A percentile compares a stretch with the other conserved stretches of the same genome.
Evolutionary conservation across 2,797 vertebrate species (phyloP).

Genomic region (Siniperca obscura): DNA sequence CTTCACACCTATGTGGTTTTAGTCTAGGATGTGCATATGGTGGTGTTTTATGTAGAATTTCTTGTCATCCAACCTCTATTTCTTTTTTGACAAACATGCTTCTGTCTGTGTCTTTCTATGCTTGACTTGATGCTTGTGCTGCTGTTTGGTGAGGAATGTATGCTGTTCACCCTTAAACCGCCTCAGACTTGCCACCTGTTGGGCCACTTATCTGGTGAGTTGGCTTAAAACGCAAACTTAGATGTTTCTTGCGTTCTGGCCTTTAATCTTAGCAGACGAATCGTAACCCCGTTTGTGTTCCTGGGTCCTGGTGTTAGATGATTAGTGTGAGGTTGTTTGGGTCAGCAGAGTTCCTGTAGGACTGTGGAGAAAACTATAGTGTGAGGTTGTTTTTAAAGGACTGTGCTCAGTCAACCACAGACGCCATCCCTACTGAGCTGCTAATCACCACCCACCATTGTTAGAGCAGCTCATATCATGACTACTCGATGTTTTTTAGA

Average conservation of each 20-base stretch:
- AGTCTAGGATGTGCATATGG: constrained; percentile 54
- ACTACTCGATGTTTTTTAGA: constrained; percentile 2
- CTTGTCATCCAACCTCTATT: too few relatives aligned
- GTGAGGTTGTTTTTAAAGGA: constrained; percentile 41
- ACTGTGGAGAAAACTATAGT: constrained; percentile 23
- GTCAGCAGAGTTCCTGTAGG: constrained; percentile 25
- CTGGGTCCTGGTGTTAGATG: constrained; percentile 41
- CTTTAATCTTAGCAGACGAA: constrained; percentile 55
- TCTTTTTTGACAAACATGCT: background rate
- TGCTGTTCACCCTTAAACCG: background rate
- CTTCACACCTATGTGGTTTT: constrained; percentile 64
- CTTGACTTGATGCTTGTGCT: background rate
- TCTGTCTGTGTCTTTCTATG: background rate
- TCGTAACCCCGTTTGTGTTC: constrained; percentile 29
- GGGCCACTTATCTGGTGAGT: constrained; percentile 6
- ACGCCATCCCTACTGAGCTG: constrained; percentile 27
- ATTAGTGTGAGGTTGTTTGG: constrained; percentile 53
- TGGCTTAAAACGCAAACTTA: constrained; percentile 10
- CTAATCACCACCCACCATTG: constrained; percentile 46
- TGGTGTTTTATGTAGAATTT: constrained; percentile 12
- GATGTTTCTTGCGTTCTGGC: constrained; percentile 2
- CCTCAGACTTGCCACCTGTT: constrained; percentile 27
- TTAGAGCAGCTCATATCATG: constrained; percentile 26
- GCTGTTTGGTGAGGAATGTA: background rate
- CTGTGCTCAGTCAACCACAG: constrained; percentile 40